Conservation (phyloP, 1,140 invertebrate species). For the Littorina saxatilis region DNA sequence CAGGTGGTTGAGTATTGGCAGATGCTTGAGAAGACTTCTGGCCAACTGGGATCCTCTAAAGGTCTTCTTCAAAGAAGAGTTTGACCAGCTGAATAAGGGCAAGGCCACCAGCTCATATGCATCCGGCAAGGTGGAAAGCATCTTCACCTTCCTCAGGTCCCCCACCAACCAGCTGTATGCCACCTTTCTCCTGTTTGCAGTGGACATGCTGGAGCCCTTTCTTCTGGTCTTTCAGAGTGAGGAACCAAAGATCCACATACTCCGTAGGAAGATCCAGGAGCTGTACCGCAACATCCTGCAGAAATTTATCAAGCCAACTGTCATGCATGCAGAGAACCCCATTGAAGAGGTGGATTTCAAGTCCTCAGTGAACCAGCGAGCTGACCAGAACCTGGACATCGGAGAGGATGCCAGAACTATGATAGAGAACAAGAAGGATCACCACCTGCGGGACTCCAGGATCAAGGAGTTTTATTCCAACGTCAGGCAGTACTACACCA, state of each 20-base stretch:
- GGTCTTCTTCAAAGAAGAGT: slow-evolving; percentile 39
- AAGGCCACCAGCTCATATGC: not conserved
- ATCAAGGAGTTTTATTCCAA: slow-evolving; percentile 42
- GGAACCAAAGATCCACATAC: slow-evolving; percentile 45
- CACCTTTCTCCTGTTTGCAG: slow-evolving; percentile 39
- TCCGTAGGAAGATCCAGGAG: slow-evolving; percentile 16
- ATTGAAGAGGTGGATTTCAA: not conserved
- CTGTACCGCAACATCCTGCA: not conserved
- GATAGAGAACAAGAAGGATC: slow-evolving; percentile 39
- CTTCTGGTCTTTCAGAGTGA: slow-evolving; percentile 40
- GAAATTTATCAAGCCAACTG: slow-evolving; percentile 35
- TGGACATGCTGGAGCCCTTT: slow-evolving; percentile 43
- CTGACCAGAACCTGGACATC: not conserved
- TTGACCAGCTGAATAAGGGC: not conserved
- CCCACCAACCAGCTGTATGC: slow-evolving; percentile 49
- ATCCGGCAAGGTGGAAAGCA: slow-evolving; percentile 14
- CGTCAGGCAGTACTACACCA: slow-evolving; percentile 40
- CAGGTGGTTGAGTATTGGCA: slow-evolving; percentile 53
- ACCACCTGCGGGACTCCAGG: slow-evolving; percentile 42
- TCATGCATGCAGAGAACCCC: not conserved
- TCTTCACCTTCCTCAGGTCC: slow-evolving; percentile 39
- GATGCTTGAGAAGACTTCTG: slow-evolving; percentile 40
- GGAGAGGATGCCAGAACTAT: not conserved
- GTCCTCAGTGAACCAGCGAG: not conserved
- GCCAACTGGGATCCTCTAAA: slow-evolving; percentile 48